phyloP scores from a whole-genome alignment of 2,888 invertebrate genomes.

The Xestia xanthographa region DNA sequence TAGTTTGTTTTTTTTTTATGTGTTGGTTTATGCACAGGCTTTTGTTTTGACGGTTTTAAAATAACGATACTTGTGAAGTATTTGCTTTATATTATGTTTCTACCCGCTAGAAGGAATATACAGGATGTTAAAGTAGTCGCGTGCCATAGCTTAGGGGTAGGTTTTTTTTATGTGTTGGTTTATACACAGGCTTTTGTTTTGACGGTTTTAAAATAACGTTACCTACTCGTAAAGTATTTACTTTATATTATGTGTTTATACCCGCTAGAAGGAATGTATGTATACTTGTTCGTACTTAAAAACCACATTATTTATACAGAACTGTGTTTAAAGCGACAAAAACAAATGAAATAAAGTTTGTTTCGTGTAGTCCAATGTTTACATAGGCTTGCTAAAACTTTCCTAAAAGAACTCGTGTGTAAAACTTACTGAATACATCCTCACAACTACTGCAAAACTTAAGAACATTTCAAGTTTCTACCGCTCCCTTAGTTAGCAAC shows the following conservation, averaged over 20 bases:
- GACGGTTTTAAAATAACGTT: not conserved
- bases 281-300: too few relatives aligned
- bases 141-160: too few relatives aligned
- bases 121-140: too few relatives aligned
- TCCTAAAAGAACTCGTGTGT: not conserved
- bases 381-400: not conserved
- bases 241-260: too few relatives aligned
- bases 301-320: too few relatives aligned
- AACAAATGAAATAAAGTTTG: too few relatives aligned
- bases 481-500: slow-evolving; percentile 36
- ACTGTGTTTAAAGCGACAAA: too few relatives aligned
- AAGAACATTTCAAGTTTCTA: slow-evolving; percentile 41
- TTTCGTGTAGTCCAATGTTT: not conserved
- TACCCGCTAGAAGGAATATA: too few relatives aligned
- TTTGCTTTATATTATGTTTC: too few relatives aligned
- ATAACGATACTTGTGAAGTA: not conserved
- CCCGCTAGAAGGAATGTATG: too few relatives aligned
- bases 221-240: too few relatives aligned
- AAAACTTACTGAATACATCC: not conserved
- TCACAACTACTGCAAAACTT: slow-evolving; percentile 13
- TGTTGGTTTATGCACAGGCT: not conserved
- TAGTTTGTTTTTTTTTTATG: not conserved
- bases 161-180: not conserved
- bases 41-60: slow-evolving; percentile 7
- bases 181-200: not conserved